Conservation (phyloP, 2,113 vertebrate genomes). For the Pongo abelii region DNA sequence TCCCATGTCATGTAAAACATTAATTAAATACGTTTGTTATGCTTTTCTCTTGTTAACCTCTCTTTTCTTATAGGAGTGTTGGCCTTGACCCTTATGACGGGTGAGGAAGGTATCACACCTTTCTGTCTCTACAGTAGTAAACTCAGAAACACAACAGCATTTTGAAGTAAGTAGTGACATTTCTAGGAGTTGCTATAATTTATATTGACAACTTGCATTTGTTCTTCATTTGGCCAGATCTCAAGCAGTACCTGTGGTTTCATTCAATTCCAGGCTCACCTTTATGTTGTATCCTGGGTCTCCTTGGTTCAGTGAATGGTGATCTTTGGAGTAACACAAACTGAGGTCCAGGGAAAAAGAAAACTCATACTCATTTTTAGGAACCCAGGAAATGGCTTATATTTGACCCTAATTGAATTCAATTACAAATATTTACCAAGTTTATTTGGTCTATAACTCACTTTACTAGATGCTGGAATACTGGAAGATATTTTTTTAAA, state of each 20-base stretch:
- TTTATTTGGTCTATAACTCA: background rate
- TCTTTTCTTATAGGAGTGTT: background rate
- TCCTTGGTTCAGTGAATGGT: accelerated
- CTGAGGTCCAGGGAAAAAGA: background rate
- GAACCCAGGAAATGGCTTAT: constrained; percentile 6
- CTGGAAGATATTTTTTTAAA: background rate
- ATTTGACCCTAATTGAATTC: constrained; percentile 21
- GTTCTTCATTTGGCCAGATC: background rate
- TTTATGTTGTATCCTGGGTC: background rate
- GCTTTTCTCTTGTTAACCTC: background rate
- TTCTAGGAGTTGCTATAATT: background rate
- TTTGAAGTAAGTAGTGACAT: background rate
- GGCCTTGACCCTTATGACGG: background rate
- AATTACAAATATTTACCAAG: constrained; percentile 32
- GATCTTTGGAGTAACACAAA: background rate
- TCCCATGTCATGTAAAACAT: background rate
- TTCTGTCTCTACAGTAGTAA: background rate
- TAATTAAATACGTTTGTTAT: background rate
- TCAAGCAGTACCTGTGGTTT: background rate
- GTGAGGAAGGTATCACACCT: background rate
- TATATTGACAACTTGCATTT: background rate
- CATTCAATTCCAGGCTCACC: background rate
- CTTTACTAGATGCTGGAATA: background rate
- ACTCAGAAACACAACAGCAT: background rate
- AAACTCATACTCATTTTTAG: background rate